Conservation (phyloP, 2,888 invertebrate species). For the Drosophila greeni region DNA sequence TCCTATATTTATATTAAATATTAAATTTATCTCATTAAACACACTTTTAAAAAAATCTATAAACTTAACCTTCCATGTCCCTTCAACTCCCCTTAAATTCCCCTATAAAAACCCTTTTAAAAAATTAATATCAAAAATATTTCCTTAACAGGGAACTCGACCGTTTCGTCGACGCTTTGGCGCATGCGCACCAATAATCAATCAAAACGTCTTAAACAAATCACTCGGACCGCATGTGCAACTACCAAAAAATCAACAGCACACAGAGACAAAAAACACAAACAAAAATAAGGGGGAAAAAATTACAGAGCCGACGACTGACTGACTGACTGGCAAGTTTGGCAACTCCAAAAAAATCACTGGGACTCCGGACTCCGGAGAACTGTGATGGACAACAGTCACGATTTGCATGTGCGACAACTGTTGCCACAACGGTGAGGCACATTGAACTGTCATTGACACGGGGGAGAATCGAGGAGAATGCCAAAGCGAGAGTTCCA, state of each 20-base stretch:
- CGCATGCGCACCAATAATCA: conserved; percentile 68
- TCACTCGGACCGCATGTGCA: conserved; percentile 66
- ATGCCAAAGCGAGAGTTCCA: conserved; percentile 26
- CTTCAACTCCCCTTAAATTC: not conserved
- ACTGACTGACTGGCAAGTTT: conserved; percentile 55
- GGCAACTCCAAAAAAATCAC: conserved; percentile 51
- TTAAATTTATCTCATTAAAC: not conserved
- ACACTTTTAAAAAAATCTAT: not conserved
- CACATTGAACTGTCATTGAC: conserved; percentile 77
- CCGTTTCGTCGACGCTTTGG: conserved; percentile 61
- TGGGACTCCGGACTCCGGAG: conserved; percentile 15
- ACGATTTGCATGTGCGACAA: conserved; percentile 75
- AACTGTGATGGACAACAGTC: conserved; percentile 72
- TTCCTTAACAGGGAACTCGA: not conserved
- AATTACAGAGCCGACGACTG: conserved; percentile 35
- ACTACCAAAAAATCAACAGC: conserved; percentile 56
- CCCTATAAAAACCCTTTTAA: not conserved
- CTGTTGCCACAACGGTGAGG: conserved; percentile 69
- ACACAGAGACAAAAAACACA: conserved; percentile 25
- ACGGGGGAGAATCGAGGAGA: conserved; percentile 60
- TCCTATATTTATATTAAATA: not conserved
- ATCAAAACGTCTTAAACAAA: conserved; percentile 74
- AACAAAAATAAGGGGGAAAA: conserved; percentile 14
- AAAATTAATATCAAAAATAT: conserved; percentile 1
- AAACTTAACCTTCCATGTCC: too few relatives aligned